Evolutionary conservation across 92 coral and sea anemone species (phyloP).

Genomic region (Umimayanthus kanabou): DNA sequence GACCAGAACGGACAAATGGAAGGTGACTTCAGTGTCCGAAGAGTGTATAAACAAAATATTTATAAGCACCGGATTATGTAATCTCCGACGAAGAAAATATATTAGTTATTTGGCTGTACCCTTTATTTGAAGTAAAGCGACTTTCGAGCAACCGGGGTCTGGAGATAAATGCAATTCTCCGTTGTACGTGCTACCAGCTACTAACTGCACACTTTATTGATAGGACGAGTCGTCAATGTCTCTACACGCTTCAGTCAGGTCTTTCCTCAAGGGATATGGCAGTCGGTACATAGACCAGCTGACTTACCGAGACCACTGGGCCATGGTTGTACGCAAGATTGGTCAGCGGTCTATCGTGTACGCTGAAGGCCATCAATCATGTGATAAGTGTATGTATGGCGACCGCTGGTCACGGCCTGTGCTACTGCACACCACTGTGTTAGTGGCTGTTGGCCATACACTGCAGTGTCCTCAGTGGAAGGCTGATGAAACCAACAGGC

Average conservation of each 20-base stretch:
- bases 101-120: too few species aligned
- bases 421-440: constrained; percentile 34
- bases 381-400: constrained; percentile 18
- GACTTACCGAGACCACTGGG: constrained; percentile 34
- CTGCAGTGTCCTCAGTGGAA: constrained; percentile 43
- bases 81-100: too few species aligned
- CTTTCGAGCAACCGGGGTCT: too few species aligned
- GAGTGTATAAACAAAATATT: too few species aligned
- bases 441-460: not conserved
- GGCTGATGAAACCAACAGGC: constrained; percentile 10
- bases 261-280: constrained; percentile 42
- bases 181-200: too few species aligned
- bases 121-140: too few species aligned
- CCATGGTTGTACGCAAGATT: constrained; percentile 30
- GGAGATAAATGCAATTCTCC: too few species aligned
- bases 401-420: constrained; percentile 44
- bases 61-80: too few species aligned
- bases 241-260: constrained; percentile 18
- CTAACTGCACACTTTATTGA: not conserved
- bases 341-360: constrained; percentile 31
- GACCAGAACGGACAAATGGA: too few species aligned
- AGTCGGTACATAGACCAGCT: constrained; percentile 22
- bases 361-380: constrained; percentile 32
- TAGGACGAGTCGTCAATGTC: constrained; percentile 38
- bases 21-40: too few species aligned